Conservation (phyloP, 1,140 invertebrate species). For the Drosophila biarmipes region DNA sequence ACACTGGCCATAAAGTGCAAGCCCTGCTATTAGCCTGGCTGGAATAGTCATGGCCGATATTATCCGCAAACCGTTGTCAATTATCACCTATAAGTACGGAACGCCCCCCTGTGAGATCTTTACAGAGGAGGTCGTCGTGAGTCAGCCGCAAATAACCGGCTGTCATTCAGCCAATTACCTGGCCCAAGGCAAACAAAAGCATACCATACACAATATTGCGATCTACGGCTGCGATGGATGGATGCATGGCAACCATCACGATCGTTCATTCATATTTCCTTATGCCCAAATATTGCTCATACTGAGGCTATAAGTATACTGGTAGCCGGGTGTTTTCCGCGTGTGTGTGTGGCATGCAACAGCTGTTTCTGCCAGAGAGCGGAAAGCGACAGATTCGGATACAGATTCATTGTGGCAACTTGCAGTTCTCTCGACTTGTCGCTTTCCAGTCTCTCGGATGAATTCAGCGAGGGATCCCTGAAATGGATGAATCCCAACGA, state of each 20-base stretch:
- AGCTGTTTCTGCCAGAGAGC: conserved; percentile 22
- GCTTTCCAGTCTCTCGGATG: conserved; percentile 62
- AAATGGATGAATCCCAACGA: conserved; percentile 24
- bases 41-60: conserved; percentile 11
- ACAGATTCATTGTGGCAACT: not conserved
- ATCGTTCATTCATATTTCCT: conserved; percentile 56
- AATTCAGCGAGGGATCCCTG: conserved; percentile 73
- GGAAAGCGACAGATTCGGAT: conserved; percentile 19
- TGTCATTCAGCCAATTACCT: conserved; percentile 75
- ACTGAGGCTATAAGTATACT: conserved; percentile 2
- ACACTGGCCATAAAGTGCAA: conserved; percentile 10
- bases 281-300: conserved; percentile 68
- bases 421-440: conserved; percentile 19
- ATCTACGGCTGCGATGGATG: conserved; percentile 25
- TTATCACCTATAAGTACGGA: conserved; percentile 26
- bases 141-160: conserved; percentile 54
- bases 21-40: conserved; percentile 16
- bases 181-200: conserved; percentile 56
- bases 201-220: conserved; percentile 14
- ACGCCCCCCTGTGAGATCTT: conserved; percentile 5
- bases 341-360: conserved; percentile 23
- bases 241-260: conserved; percentile 44
- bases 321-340: conserved; percentile 1
- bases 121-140: conserved; percentile 26
- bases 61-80: conserved; percentile 16